A percentile compares a stretch with the other conserved stretches of the same genome.
These are phyloP conservation scores for Brachirus orientalis DNA, from an alignment of 2,113 vertebrate genomes.

Conservation along the genomic window DNA sequence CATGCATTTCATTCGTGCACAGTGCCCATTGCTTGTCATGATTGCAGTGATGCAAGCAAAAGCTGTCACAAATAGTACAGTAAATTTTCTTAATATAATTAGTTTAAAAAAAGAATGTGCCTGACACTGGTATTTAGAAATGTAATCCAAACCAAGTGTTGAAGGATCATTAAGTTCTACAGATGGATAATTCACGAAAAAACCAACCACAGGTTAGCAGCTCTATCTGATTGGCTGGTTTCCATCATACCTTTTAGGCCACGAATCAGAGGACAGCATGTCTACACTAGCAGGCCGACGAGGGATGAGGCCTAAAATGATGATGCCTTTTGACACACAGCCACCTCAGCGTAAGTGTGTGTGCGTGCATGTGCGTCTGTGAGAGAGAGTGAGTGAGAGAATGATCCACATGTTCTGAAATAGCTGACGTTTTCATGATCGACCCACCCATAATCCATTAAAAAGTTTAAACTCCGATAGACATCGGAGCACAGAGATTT, in stretches of 20 bases:
- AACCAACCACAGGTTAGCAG: conserved; percentile 6
- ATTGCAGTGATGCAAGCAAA: conserved; percentile 4
- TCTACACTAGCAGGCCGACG: conserved; percentile 94
- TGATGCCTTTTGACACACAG: conserved; percentile 99
- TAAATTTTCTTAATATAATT: not conserved
- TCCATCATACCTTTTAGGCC: conserved; percentile 86
- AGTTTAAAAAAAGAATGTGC: not conserved
- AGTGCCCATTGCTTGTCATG: conserved; percentile 31
- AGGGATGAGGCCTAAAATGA: conserved; percentile 99
- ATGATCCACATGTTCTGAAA: not conserved
- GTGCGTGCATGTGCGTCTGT: conserved; percentile 46
- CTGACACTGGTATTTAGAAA: conserved; percentile 24
- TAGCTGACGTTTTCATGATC: too few species aligned
- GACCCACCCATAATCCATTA: too few species aligned
- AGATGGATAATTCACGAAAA: conserved; percentile 1
- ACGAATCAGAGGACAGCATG: conserved; percentile 98
- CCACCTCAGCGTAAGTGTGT: conserved; percentile 97
- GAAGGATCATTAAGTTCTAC: not conserved
- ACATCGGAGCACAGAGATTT: not conserved
- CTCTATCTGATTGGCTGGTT: conserved; percentile 79
- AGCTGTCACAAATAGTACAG: not conserved
- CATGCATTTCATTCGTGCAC: conserved; percentile 71
- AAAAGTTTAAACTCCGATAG: too few species aligned
- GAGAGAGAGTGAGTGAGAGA: not conserved
- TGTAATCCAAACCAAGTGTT: conserved; percentile 7